Conservation (phyloP, 1,140 invertebrate species). For the Teleogryllus occipitalis region DNA sequence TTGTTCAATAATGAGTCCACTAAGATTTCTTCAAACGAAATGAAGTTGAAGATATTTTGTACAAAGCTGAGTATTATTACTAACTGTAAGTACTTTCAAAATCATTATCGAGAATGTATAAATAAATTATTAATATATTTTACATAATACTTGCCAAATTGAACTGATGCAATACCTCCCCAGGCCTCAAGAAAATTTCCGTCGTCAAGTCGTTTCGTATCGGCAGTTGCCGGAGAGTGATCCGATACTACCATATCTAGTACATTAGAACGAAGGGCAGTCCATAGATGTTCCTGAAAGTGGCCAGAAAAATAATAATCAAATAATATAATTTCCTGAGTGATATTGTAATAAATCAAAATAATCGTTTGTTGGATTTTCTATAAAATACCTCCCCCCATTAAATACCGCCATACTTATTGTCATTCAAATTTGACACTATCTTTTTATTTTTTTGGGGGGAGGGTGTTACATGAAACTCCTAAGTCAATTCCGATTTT, state of each 20-base stretch:
- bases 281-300: constrained; percentile 52
- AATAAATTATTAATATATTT: too few species aligned
- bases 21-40: neutral
- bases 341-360: neutral
- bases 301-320: constrained; percentile 17
- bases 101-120: neutral
- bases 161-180: constrained; percentile 64
- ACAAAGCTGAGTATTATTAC: neutral
- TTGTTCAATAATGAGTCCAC: neutral
- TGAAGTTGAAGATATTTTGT: neutral
- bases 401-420: too few species aligned
- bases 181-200: constrained; percentile 59
- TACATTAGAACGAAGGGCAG: constrained; percentile 43
- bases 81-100: too few species aligned
- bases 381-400: too few species aligned
- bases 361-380: neutral
- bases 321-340: neutral
- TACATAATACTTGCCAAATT: constrained; percentile 45
- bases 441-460: too few species aligned
- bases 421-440: too few species aligned
- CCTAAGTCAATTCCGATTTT: too few species aligned
- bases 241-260: constrained; percentile 62
- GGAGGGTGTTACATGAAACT: too few species aligned
- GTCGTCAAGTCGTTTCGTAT: constrained; percentile 45
- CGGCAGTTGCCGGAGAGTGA: constrained; percentile 61